Evolutionary conservation across 1,140 invertebrate genomes (phyloP), one percentile per base, ranked within the genome.

Genomic region (Drosophila ironensis): DNA sequence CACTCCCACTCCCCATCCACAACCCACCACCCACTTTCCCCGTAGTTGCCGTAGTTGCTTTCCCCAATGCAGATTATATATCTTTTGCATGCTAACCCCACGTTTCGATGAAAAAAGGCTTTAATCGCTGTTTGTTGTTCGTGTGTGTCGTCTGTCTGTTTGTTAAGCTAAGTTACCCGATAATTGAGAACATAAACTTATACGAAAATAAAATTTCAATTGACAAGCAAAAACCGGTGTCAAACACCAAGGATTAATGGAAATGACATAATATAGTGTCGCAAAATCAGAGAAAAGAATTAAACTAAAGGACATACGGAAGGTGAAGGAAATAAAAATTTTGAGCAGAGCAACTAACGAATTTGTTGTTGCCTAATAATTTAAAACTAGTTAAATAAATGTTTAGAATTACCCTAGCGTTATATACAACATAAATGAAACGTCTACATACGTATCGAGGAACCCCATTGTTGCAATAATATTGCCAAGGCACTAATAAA

Each of bases 221-320:
- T 67, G 51, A 80, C 67, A 86, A 86, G 81, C 81, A 86, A 86
- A 81, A 86, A 56, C 28, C 67, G 80, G 80, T 86, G 80, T 86
- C 70, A 56, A 86, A 86, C 80, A 86, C 80, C 81, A 87, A 35
- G 6, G 3, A 57, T n/a, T n/a, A n/a, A n/a, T n/a, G n/a, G n/a
- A n/a, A n/a, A n/a, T n/a, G n/a, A n/a, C n/a, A n/a, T n/a, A n/a
- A n/a, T n/a, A n/a, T n/a, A n/a, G n/a, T n/a, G n/a, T n/a, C n/a
- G n/a, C n/a, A n/a, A n/a, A n/a, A n/a, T n/a, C n/a, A n/a, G n/a
- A n/a, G n/a, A n/a, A n/a, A n/a, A n/a, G 30, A 42, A 40, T 7
- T 51, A 48, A 54, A 9, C 35, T 42, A 5, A 52, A 56, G 54
- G 25, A 53, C 42, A 51, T 70, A 22, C 17, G 14, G 35, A 42